phyloP scores from a whole-genome alignment of 2,113 vertebrate species.

The Xiphorhynchus elegans region DNA sequence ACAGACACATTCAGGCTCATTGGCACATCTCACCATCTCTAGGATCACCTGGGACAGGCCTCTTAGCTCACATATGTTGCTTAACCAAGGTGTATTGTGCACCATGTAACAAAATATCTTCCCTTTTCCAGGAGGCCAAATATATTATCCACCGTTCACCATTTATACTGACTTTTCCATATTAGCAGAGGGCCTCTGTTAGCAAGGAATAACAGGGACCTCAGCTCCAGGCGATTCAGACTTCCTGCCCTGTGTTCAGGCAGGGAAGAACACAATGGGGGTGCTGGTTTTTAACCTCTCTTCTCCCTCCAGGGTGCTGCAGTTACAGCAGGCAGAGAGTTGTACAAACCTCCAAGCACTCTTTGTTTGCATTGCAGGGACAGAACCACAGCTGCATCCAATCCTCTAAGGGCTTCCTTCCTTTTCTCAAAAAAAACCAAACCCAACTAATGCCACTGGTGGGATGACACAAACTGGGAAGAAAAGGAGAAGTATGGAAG shows the following conservation, averaged over 20 bases:
- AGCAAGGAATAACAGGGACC: not conserved
- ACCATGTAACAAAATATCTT: not conserved
- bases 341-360: not conserved
- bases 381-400: not conserved
- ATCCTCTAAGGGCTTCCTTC: not conserved
- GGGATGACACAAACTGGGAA: not conserved
- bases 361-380: not conserved
- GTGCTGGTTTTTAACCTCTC: not conserved
- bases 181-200: not conserved
- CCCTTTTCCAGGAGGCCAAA: not conserved
- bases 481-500: not conserved
- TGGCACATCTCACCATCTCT: not conserved
- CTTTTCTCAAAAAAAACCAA: not conserved
- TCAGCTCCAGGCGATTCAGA: not conserved
- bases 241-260: not conserved
- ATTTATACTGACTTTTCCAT: not conserved
- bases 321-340: not conserved
- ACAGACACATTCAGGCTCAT: not conserved
- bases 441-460: not conserved
- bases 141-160: not conserved
- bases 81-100: not conserved
- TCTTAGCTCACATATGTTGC: not conserved
- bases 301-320: not conserved
- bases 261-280: not conserved
- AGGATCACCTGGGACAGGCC: not conserved